A percentile compares a stretch with the other conserved stretches of the same genome.
Evolutionary conservation across 64 coral and sea anemone species (phyloP).

Genomic region (Exaiptasia diaphana): DNA sequence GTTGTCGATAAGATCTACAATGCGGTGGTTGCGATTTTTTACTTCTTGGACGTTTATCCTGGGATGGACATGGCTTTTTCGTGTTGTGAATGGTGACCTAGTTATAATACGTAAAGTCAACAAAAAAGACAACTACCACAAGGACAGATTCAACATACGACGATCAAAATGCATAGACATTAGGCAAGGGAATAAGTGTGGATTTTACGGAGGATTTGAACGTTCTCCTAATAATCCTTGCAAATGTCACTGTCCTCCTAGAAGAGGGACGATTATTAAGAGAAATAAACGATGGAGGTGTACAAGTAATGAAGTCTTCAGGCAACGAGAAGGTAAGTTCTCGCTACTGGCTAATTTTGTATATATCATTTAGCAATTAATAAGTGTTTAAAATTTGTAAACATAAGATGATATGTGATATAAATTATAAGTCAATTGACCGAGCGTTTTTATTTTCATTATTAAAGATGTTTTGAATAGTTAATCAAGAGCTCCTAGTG

Average conservation of each 20-base stretch:
- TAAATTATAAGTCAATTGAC: too few relatives aligned
- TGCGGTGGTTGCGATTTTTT: background rate
- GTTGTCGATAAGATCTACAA: too few relatives aligned
- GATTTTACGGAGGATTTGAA: constrained; percentile 1
- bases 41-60: background rate
- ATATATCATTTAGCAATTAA: too few relatives aligned
- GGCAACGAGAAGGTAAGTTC: background rate
- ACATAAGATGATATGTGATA: too few relatives aligned
- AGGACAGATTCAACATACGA: constrained; percentile 14
- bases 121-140: background rate
- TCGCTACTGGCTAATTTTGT: background rate
- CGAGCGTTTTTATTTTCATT: too few relatives aligned
- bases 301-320: background rate
- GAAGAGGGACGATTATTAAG: background rate
- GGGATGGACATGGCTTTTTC: background rate
- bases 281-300: background rate
- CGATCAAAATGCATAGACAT: background rate
- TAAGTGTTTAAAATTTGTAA: too few relatives aligned
- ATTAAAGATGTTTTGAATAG: too few relatives aligned
- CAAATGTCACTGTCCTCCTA: constrained; percentile 3
- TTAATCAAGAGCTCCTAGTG: too few relatives aligned
- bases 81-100: background rate
- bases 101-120: constrained; percentile 11
- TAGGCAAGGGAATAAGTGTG: background rate
- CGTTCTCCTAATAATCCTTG: constrained; percentile 2